A percentile compares a stretch with the other conserved stretches of the same genome.
phyloP scores from a whole-genome alignment of 2,113 vertebrate genomes.

The Tragelaphus strepsiceros region DNA sequence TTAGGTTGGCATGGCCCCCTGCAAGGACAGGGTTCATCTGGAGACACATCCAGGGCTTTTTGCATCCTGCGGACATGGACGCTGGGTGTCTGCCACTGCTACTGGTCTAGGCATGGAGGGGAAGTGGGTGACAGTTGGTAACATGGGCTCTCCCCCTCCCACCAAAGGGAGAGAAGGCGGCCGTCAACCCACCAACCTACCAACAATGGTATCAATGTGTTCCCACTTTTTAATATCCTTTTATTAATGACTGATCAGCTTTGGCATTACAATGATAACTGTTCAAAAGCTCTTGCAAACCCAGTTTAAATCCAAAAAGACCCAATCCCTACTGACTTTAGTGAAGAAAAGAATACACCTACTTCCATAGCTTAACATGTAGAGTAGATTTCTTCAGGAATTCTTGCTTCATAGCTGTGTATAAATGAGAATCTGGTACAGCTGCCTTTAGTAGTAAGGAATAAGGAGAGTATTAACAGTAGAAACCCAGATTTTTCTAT shows the following conservation, averaged over 20 bases:
- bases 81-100: slow-evolving; percentile 2
- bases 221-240: slow-evolving; percentile 35
- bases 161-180: slow-evolving; percentile 68
- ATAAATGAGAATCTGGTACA: slow-evolving; percentile 75
- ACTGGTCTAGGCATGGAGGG: not conserved
- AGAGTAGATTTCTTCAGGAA: slow-evolving; percentile 76
- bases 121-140: not conserved
- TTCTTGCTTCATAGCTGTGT: slow-evolving; percentile 75
- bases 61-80: not conserved
- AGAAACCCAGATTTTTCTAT: slow-evolving; percentile 72
- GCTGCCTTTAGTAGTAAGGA: slow-evolving; percentile 73
- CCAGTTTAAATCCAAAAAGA: slow-evolving; percentile 70
- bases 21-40: not conserved
- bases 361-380: slow-evolving; percentile 77
- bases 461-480: slow-evolving; percentile 74
- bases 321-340: slow-evolving; percentile 74
- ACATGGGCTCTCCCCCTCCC: slow-evolving; percentile 51
- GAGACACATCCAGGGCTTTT: not conserved
- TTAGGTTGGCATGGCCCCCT: not conserved
- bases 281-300: slow-evolving; percentile 59
- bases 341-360: slow-evolving; percentile 75
- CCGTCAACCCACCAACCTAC: slow-evolving; percentile 64
- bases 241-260: slow-evolving; percentile 44
- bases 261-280: slow-evolving; percentile 51
- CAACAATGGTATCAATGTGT: slow-evolving; percentile 1